Base-by-base conservation (phyloP, 2,113 vertebrate species). In the Hassar affinis region DNA sequence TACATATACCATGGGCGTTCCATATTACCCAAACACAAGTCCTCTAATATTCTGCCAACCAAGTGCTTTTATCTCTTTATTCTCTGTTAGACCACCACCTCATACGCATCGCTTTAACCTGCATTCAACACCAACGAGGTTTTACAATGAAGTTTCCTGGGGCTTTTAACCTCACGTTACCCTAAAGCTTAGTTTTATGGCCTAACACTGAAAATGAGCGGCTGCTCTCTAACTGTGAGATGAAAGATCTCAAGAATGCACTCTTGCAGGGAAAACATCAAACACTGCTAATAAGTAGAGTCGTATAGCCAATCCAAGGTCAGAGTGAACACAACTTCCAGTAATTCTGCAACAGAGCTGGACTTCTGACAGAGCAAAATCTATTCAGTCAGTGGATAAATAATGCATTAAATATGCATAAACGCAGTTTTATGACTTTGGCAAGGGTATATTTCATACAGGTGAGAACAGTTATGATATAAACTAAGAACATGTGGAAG, bases 291-390 rank as follows among this genome's bases (percentile, higher is more conserved):
- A 81, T 52, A 84, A 81, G 62, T 64, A 68, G 27, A 59, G 61
- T 59, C 56, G 79, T 35, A 78, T 77, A 71, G 57, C 78, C 83
- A 68, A 62, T 49, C 12, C 42, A 78, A 81, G 85, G 85, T 86
- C 85, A 81, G 33, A 81, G 82, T 86, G 84, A 86, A 86, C 82
- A 61, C 61, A 57, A 76, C 47, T 86, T 86, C 85, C 85, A 86
- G 85, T 86, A 86, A 86, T 86, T 77, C 85, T 71, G 64, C 78
- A 86, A 62, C 6, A 38, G n/a, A 64, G 68, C 62, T 83, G 81
- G 85, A 80, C 30, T 75, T 86, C 64, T 76, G 77, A 76, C 81
- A 83, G 42, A 61, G 77, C 25, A 76, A 71, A 86, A 83, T 7
- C 9, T 80, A 83, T 86, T 83, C 81, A 84, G 62, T 84, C 45